Evolutionary conservation across 2,888 invertebrate species (phyloP).

Genomic region (Leptopilina syphax): DNA sequence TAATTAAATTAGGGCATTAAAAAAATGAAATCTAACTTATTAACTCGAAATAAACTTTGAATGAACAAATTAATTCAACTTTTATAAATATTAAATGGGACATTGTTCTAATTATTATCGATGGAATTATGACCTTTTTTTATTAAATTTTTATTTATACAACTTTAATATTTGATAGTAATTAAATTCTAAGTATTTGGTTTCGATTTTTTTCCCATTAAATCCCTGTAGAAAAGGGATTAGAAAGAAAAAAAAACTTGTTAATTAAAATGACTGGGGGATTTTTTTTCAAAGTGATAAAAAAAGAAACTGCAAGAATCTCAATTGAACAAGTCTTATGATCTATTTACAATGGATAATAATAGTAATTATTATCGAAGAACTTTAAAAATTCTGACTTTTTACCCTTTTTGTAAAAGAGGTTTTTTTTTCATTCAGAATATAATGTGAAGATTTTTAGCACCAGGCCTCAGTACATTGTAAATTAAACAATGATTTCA

Average conservation of each 20-base stretch:
- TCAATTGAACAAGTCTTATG: conserved; percentile 1
- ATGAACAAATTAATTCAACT: too few relatives aligned
- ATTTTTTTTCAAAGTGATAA: neutral
- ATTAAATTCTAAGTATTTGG: conserved; percentile 5
- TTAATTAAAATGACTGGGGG: neutral
- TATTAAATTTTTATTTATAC: neutral
- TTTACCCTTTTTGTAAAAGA: neutral
- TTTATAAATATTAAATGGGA: too few relatives aligned
- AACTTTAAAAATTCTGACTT: conserved; percentile 11
- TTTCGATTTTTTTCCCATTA: neutral
- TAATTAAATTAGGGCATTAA: too few relatives aligned
- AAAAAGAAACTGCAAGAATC: neutral
- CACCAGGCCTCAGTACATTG: conserved; percentile 29
- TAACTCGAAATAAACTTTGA: too few relatives aligned
- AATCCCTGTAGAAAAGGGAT: neutral
- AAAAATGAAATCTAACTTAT: too few relatives aligned
- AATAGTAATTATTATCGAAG: conserved; percentile 3
- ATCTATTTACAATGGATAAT: conserved; percentile 34
- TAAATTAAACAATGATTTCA: conserved; percentile 21
- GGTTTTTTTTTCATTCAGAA: conserved; percentile 11
- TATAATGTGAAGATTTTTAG: conserved; percentile 5
- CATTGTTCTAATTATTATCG: too few relatives aligned
- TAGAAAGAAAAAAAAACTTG: neutral
- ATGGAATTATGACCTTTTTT: too few relatives aligned
- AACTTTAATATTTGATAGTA: neutral